A percentile compares a stretch with the other conserved stretches of the same genome.
These are phyloP conservation scores for Coecobrya sp. DNA, from an alignment of 2,888 invertebrate genomes.

Conservation along the genomic window DNA sequence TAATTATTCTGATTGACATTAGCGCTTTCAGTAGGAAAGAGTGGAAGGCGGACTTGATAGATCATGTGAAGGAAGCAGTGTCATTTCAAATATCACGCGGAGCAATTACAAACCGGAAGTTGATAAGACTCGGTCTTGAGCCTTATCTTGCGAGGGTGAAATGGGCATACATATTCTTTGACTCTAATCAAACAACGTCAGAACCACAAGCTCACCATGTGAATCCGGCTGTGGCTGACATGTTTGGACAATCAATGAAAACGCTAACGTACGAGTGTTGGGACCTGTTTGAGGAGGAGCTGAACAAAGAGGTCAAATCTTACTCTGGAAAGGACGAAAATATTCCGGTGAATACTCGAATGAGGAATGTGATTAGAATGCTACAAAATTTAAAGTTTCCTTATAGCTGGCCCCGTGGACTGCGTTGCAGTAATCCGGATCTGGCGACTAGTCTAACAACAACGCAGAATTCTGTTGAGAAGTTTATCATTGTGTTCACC, in stretches of 20 bases:
- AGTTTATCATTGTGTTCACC: conserved; percentile 66
- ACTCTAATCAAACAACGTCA: background rate
- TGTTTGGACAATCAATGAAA: conserved; percentile 23
- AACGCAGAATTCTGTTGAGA: background rate
- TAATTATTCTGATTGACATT: conserved; percentile 64
- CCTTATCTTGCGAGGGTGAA: conserved; percentile 62
- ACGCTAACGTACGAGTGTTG: conserved; percentile 64
- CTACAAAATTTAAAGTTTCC: conserved; percentile 19
- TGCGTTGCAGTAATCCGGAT: conserved; percentile 9
- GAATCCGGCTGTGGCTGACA: too few relatives aligned
- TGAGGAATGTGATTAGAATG: conserved; percentile 46
- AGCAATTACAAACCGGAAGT: conserved; percentile 64
- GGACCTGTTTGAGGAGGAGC: conserved; percentile 64
- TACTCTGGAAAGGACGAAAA: background rate
- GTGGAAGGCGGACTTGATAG: conserved; percentile 12
- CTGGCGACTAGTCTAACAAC: background rate
- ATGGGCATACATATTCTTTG: conserved; percentile 71
- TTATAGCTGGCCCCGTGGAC: background rate
- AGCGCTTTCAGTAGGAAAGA: conserved; percentile 40
- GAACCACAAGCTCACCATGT: too few relatives aligned
- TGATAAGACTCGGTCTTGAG: conserved; percentile 64
- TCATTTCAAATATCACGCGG: conserved; percentile 73
- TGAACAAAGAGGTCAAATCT: conserved; percentile 43
- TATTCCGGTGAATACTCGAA: background rate
- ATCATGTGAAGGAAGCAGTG: conserved; percentile 71